A percentile compares a stretch with the other conserved stretches of the same genome.
Evolutionary conservation across 2,113 vertebrate species (phyloP).

Genomic region (Elaphurus davidianus): DNA sequence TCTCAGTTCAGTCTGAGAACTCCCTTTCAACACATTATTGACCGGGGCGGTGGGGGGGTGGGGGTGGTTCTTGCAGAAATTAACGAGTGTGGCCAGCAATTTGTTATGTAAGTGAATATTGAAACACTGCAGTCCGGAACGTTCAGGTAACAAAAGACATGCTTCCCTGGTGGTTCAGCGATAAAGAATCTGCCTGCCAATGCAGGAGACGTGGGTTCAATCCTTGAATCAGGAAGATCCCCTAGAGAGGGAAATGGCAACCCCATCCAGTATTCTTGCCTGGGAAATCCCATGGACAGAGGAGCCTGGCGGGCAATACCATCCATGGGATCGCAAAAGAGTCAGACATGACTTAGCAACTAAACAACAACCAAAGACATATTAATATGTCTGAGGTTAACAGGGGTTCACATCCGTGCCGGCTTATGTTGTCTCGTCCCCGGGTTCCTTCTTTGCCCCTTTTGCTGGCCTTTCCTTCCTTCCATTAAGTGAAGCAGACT

Average conservation of each 20-base stretch:
- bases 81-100: not conserved
- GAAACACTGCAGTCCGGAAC: not conserved
- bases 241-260: not conserved
- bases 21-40: not conserved
- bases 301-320: not conserved
- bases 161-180: not conserved
- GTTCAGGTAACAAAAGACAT: not conserved
- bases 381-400: not conserved
- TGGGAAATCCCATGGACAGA: not conserved
- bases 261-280: not conserved
- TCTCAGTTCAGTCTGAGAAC: not conserved
- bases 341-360: not conserved
- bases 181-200: not conserved
- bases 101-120: not conserved
- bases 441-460: not conserved
- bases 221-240: not conserved
- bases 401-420: too few species aligned
- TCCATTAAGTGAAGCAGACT: not conserved
- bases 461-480: not conserved
- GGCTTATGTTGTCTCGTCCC: not conserved
- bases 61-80: not conserved
- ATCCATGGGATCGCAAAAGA: rapidly evolving
- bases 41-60: not conserved
- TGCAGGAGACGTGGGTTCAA: not conserved
- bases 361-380: not conserved